Evolutionary conservation across 2,888 invertebrate species (phyloP), one percentile per base, ranked within the genome.

Genomic region (Cantharis lateralis): DNA sequence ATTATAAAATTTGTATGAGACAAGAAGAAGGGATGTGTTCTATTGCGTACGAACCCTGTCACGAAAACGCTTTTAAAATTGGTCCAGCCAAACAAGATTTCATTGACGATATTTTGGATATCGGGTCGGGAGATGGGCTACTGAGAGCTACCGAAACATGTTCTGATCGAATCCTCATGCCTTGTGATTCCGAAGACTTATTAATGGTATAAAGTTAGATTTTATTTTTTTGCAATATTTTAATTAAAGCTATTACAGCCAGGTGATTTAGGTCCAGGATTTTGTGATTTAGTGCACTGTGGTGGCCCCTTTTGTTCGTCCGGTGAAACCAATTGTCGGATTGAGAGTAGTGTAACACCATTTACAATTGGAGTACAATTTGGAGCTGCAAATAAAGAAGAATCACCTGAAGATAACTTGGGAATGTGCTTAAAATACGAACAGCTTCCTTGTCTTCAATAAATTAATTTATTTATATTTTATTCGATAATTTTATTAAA

Each of bases 121-220:
- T 63, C 0, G 80, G 77, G 15, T 78, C 82, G 10, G 80, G 77
- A 3, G 80, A 81, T 70, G 81, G 80, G 77, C 1, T 79, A 79
- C 48, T 15, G n/a, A 15, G 62, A 18, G 62, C 88, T 88, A 81
- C 86, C 90, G 1, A 77, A 62, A 89, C 90, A 0, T 96, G 96
- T 84, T 89, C 88, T 13, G 95, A 96, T 85, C 91, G 93, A 70
- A 91, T 96, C 69, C 92, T 95, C 0, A 93, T 96, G 88, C 95
- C 95, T 0, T 96, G 96, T 83, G 95, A 96, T 84, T 93, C 94
- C 74, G 96, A 96, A 84, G 95, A 96, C 85, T 93, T 96, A 84
- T 91, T 96, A 77, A 92, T 93, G 89, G 94, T 92, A 81, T 89
- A 89, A 62, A 32, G 18, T 24, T 9, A 9, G 0, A 24, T 24